Conservation (phyloP, 2,888 invertebrate species). For the Stratiomys singularior region DNA sequence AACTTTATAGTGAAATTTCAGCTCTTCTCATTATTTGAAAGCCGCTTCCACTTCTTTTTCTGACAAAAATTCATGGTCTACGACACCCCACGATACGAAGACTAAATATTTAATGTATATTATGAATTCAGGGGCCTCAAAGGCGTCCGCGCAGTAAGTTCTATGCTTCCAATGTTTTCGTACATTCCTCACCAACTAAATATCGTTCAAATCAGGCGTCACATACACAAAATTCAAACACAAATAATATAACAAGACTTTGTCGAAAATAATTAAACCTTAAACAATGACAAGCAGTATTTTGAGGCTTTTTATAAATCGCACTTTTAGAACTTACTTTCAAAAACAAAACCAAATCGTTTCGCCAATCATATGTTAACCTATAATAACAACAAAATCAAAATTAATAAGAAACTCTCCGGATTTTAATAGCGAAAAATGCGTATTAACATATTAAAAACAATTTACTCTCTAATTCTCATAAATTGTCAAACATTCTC, state of each 20-base stretch:
- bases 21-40: too few relatives aligned
- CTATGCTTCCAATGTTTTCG: too few relatives aligned
- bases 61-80: too few relatives aligned
- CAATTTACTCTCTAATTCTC: slow-evolving; percentile 2
- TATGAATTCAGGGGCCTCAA: too few relatives aligned
- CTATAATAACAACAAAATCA: neutral
- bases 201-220: neutral
- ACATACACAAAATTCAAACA: slow-evolving; percentile 13
- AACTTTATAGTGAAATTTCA: too few relatives aligned
- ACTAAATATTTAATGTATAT: too few relatives aligned
- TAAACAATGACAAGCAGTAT: slow-evolving; percentile 50
- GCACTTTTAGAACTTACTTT: slow-evolving; percentile 47
- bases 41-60: too few relatives aligned
- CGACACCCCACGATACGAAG: too few relatives aligned
- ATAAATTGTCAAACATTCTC: slow-evolving; percentile 46
- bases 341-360: slow-evolving; percentile 2
- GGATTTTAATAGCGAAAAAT: slow-evolving; percentile 23
- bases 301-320: slow-evolving; percentile 53
- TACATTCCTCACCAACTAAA: neutral
- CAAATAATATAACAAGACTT: slow-evolving; percentile 7
- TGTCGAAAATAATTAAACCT: slow-evolving; percentile 36
- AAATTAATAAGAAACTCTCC: slow-evolving; percentile 33
- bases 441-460: slow-evolving; percentile 10
- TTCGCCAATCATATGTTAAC: slow-evolving; percentile 2
- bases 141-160: too few relatives aligned